Base-by-base conservation (phyloP, 37 sponge, comb jelly and placozoan genomes). In the Beroe forskalii region DNA sequence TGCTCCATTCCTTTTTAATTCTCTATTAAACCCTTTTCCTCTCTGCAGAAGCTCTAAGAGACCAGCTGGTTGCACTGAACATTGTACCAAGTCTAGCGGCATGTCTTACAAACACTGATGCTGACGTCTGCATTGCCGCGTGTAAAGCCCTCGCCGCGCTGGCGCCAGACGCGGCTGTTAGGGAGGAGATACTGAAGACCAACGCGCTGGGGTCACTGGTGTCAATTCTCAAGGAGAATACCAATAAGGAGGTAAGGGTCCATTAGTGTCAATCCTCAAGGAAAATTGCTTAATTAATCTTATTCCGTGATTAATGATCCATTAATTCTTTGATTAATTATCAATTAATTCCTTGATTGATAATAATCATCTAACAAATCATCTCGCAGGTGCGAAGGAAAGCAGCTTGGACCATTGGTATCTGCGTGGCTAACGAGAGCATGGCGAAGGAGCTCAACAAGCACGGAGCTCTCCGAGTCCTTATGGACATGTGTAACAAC, bases 371-470 rank as follows among this genome's bases (percentile, higher is more conserved):
- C n/a, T n/a, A n/a, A n/a, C n/a, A n/a, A n/a, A n/a, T n/a, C n/a
- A n/a, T n/a, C n/a, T 17, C 17, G 60, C 25, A 72, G 75, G 75
- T 72, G 75, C 75, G 28, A 27, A 72, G 75, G 35, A 72, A 72
- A 72, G 75, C 75, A 38, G 75, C 75, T 20, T 72, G 75, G 75
- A 72, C 75, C 1, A 37, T 72, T 30, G 75, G 75, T 72, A 72
- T 72, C 75, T 72, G 38, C 35, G 75, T 72, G 8, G 75, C 75
- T 30, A 37, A 72, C 39, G 75, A 72, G 22, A 39, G 30, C 4
- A 72, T 72, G 75, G 75, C 75, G 22, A 72, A 37, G 39, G 75
- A 72, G 40, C 75, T 72, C 8, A 72, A 72, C 75, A 72, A 72
- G 39, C 31, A 72, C 40, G 75, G 75, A 20, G 75, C 75, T 38